Evolutionary conservation across 2,797 vertebrate species (phyloP).

Genomic region (Neopelma chrysocephalum): DNA sequence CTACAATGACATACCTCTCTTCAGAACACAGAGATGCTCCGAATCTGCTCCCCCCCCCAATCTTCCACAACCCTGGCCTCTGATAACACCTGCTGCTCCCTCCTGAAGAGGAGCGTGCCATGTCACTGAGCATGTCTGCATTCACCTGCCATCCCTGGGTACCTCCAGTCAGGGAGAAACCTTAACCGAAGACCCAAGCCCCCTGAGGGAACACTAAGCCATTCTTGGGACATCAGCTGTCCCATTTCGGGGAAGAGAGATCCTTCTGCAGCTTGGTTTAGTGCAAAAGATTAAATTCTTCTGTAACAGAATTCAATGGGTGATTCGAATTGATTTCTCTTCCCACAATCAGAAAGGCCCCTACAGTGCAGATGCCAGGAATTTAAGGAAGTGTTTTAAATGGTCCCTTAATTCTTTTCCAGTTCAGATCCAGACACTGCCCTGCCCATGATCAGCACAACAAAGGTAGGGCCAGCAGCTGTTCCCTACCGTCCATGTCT

Average conservation of each 20-base stretch:
- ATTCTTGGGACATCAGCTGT: neutral
- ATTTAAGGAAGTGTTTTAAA: neutral
- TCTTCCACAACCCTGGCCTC: neutral
- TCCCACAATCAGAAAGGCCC: neutral
- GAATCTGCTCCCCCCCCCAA: neutral
- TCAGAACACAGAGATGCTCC: neutral
- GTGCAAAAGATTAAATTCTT: neutral
- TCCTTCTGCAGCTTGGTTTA: neutral
- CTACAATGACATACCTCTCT: neutral
- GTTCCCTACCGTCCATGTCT: constrained; percentile 86
- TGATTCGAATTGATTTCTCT: neutral
- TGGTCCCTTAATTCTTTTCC: neutral
- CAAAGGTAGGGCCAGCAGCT: no score
- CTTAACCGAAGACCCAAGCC: neutral
- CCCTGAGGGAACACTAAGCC: neutral
- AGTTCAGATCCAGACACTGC: neutral
- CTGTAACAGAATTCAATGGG: neutral
- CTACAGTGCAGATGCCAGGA: neutral
- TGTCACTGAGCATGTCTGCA: rapidly evolving
- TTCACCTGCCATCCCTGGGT: neutral
- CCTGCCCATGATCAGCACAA: neutral
- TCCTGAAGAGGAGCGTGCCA: neutral
- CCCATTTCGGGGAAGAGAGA: neutral
- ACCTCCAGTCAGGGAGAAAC: neutral
- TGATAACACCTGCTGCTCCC: neutral